Base-by-base conservation (phyloP, 2,888 invertebrate species). In the Eupeodes luniger region DNA sequence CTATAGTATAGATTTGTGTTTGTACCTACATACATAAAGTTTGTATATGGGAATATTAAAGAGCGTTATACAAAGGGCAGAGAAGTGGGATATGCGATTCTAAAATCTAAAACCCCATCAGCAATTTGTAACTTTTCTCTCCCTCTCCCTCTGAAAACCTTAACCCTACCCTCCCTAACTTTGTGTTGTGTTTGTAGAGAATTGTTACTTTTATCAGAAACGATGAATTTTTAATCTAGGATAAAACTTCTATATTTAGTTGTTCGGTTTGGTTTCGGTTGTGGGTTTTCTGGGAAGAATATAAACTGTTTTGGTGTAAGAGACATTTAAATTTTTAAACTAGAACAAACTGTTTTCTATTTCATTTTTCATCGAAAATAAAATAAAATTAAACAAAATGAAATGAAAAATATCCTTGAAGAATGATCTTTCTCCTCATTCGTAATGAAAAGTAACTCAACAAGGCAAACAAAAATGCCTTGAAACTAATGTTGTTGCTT, bases 181-280 rank as follows among this genome's bases (percentile, higher is more conserved):
- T 87, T 83, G 61, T 85, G 74, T 84, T 81, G 61, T 84, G 76
- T 66, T 80, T 76, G 66, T 69, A 59, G 64, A 75, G 67, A 77
- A 81, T 55, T 77, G 80, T 84, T 47, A 66, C 66, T 70, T 55
- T 55, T 87, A 87, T 87, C 77, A 66, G 78, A 16, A 74, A 62
- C 77, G 69, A 79, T 84, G 84, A 77, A 84, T 84, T 80, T 84
- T 81, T 83, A 84, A 76, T 83, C 86, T 87, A 55, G 83, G 83
- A 83, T 87, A 84, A 80, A 72, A 36, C 80, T 76, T 62, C 34
- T 66, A 72, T 74, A 74, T 81, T 84, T 51, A 61, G 83, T 81
- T 81, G 57, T 81, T 74, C 64, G 80, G 80, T 81, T 75, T 67
- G 64, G 77, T 74, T 77, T 69, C 34, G 70, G 44, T 72, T 36